Percentiles rank a stretch among this genome's conserved stretches.
Conservation (phyloP, 2,888 invertebrate genomes). For the Chalcosyrphus nemorum region DNA sequence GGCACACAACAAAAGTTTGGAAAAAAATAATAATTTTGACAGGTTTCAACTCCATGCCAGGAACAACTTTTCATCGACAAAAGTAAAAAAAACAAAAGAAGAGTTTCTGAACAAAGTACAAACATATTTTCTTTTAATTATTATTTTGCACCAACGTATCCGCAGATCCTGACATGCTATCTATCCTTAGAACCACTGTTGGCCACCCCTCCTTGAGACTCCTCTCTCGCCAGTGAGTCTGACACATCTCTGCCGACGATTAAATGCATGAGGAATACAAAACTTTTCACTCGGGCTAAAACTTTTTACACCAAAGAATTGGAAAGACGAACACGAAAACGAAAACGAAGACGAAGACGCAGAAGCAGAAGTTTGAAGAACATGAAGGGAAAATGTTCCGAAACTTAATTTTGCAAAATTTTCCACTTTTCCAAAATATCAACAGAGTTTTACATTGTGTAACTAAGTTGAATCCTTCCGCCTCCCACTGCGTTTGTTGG, state of each 20-base stretch:
- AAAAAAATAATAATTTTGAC: constrained; percentile 57
- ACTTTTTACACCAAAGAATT: constrained; percentile 47
- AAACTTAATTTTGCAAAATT: constrained; percentile 72
- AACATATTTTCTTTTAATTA: constrained; percentile 72
- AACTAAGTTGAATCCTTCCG: constrained; percentile 39
- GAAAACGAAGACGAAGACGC: neutral
- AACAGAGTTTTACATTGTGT: constrained; percentile 46
- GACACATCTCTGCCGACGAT: constrained; percentile 68
- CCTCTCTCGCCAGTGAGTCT: constrained; percentile 20
- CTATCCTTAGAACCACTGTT: constrained; percentile 32
- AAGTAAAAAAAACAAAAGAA: neutral
- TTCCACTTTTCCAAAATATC: constrained; percentile 42
- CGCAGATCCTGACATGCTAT: constrained; percentile 63
- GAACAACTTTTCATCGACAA: constrained; percentile 16
- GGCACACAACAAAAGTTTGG: neutral
- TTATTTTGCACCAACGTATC: constrained; percentile 71
- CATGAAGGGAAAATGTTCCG: constrained; percentile 60
- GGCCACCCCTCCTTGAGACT: neutral
- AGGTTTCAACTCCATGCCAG: constrained; percentile 42
- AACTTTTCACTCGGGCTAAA: constrained; percentile 60
- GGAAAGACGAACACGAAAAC: too few relatives aligned
- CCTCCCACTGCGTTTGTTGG: neutral
- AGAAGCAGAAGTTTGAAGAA: constrained; percentile 52
- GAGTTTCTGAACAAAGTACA: constrained; percentile 9
- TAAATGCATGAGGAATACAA: constrained; percentile 68